Conservation (phyloP, 2,888 invertebrate genomes). For the Gortyna flavago region DNA sequence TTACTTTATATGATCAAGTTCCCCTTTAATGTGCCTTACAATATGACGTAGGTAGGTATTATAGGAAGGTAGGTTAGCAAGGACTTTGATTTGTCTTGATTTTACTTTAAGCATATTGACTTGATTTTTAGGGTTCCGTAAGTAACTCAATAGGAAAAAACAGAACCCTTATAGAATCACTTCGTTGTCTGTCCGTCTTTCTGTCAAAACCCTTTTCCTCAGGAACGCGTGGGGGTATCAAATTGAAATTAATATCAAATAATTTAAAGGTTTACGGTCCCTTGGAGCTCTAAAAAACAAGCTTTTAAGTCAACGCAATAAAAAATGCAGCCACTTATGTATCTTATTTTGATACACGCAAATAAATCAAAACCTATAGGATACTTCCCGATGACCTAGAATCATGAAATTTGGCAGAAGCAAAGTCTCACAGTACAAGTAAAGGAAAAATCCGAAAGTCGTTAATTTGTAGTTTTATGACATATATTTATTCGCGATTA, state of each 20-base stretch:
- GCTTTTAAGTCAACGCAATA: not conserved
- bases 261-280: not conserved
- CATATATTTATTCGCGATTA: too few species aligned
- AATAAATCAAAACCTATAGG: not conserved
- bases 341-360: not conserved
- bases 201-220: too few species aligned
- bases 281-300: not conserved
- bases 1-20: slow-evolving; percentile 36
- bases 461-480: too few species aligned
- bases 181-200: not conserved
- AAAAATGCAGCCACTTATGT: not conserved
- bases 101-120: not conserved
- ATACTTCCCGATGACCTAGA: not conserved
- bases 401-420: too few species aligned
- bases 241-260: not conserved
- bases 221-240: not conserved
- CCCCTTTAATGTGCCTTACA: slow-evolving; percentile 4
- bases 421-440: too few species aligned
- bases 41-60: slow-evolving; percentile 22
- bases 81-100: not conserved
- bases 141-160: not conserved
- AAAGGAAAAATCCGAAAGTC: too few species aligned
- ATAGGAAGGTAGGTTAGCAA: not conserved
- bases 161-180: not conserved
- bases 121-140: not conserved